Conservation (phyloP, 2,888 invertebrate species). For the Zele albiditarsus region DNA sequence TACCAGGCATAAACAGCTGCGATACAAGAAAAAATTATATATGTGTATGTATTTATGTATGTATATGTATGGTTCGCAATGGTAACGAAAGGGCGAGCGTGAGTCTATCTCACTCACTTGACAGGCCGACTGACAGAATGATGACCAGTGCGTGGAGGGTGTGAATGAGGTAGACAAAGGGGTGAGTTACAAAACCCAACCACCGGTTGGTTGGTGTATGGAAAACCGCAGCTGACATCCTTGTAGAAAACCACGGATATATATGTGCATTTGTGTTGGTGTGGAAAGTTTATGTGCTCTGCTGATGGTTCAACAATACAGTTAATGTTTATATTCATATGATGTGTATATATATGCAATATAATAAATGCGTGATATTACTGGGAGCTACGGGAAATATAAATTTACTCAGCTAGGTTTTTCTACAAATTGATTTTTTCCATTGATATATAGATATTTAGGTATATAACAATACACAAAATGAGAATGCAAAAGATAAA, state of each 20-base stretch:
- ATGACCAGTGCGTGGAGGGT: slow-evolving; percentile 60
- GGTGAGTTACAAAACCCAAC: slow-evolving; percentile 54
- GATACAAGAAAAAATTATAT: not conserved
- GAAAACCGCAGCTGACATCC: slow-evolving; percentile 68
- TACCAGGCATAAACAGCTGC: not conserved
- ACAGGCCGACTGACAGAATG: slow-evolving; percentile 61
- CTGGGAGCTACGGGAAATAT: too few species aligned
- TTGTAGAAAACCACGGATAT: slow-evolving; percentile 39
- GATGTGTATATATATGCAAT: too few species aligned
- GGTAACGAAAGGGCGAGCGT: slow-evolving; percentile 18
- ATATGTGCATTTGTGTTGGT: slow-evolving; percentile 24
- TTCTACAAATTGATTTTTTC: too few species aligned
- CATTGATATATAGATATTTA: too few species aligned
- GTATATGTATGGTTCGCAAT: slow-evolving; percentile 6
- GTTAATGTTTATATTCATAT: too few species aligned
- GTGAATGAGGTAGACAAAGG: slow-evolving; percentile 64
- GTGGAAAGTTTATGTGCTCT: not conserved
- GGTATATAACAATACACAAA: too few species aligned
- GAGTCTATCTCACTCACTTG: slow-evolving; percentile 45
- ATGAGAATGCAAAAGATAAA: too few species aligned
- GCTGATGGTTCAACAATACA: not conserved
- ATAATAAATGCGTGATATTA: too few species aligned
- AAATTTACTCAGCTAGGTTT: too few species aligned
- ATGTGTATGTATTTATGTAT: not conserved
- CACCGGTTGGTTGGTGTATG: slow-evolving; percentile 48